Evolutionary conservation across 2,797 vertebrate species (phyloP).

Genomic region (Acanthornis magna): DNA sequence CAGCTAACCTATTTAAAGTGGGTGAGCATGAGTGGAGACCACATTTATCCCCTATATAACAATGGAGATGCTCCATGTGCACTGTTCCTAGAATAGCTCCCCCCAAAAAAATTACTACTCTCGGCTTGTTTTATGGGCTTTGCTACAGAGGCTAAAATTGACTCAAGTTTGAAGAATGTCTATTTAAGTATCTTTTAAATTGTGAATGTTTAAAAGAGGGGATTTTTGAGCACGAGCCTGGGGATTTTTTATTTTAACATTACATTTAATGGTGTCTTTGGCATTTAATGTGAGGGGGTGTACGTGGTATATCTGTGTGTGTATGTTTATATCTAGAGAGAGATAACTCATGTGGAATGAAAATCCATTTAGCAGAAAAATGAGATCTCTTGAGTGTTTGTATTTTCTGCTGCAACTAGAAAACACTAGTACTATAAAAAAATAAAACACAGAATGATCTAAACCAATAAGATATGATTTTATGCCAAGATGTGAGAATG

Average conservation of each 20-base stretch:
- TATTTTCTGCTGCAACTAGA: slow-evolving; percentile 66
- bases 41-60: background rate
- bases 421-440: slow-evolving; percentile 61
- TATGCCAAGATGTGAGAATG: slow-evolving; percentile 66
- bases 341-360: slow-evolving; percentile 60
- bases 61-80: background rate
- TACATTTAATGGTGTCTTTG: slow-evolving; percentile 58
- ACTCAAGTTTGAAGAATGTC: slow-evolving; percentile 54
- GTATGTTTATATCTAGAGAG: slow-evolving; percentile 60
- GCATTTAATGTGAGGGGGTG: slow-evolving; percentile 57
- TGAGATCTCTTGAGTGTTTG: slow-evolving; percentile 62
- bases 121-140: slow-evolving; percentile 24
- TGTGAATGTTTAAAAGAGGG: slow-evolving; percentile 42
- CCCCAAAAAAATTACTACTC: background rate
- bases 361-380: slow-evolving; percentile 72
- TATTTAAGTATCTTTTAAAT: slow-evolving; percentile 61
- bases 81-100: slow-evolving; percentile 36
- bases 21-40: background rate
- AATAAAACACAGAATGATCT: slow-evolving; percentile 55
- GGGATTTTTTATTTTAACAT: slow-evolving; percentile 60
- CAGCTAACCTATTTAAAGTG: slow-evolving; percentile 43
- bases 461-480: slow-evolving; percentile 73
- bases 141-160: slow-evolving; percentile 55
- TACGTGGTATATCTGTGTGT: slow-evolving; percentile 39
- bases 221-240: background rate